A percentile compares a stretch with the other conserved stretches of the same genome.
These are phyloP conservation scores for Ceraclea dissimilis DNA, from an alignment of 2,888 invertebrate genomes.

Conservation along the genomic window DNA sequence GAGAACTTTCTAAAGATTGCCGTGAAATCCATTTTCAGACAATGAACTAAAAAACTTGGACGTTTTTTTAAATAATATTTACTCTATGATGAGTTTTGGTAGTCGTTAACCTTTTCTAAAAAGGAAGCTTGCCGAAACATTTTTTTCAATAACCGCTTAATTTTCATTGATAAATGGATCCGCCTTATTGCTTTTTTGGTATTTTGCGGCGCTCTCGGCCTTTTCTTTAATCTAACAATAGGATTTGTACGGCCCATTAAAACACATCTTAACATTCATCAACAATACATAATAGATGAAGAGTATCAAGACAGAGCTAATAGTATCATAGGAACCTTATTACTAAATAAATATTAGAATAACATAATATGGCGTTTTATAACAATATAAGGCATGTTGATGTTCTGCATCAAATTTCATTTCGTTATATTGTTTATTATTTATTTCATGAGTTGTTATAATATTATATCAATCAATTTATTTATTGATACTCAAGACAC, in stretches of 20 bases:
- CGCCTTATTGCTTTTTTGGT: slow-evolving; percentile 14
- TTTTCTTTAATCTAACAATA: slow-evolving; percentile 8
- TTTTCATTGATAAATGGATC: slow-evolving; percentile 26
- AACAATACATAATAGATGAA: slow-evolving; percentile 1
- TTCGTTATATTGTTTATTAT: too few species aligned
- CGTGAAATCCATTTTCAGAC: slow-evolving; percentile 8
- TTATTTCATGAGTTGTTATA: too few species aligned
- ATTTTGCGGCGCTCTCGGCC: slow-evolving; percentile 2
- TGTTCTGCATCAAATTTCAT: too few species aligned
- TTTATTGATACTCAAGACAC: too few species aligned
- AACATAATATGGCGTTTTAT: too few species aligned
- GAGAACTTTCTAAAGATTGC: not conserved
- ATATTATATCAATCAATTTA: too few species aligned
- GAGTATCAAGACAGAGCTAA: slow-evolving; percentile 7
- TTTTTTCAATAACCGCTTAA: slow-evolving; percentile 25
- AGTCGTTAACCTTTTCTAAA: slow-evolving; percentile 21
- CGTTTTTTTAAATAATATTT: slow-evolving; percentile 5
- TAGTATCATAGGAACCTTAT: slow-evolving; percentile 4
- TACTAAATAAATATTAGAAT: not conserved
- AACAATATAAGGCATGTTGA: too few species aligned
- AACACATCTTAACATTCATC: slow-evolving; percentile 15
- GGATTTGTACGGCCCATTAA: slow-evolving; percentile 13
- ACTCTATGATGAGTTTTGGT: slow-evolving; percentile 15
- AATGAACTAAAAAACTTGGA: slow-evolving; percentile 9
- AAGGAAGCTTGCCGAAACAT: slow-evolving; percentile 24